Percentiles rank a stretch among this genome's conserved stretches.
phyloP scores from a whole-genome alignment of 2,888 invertebrate species.

The Serrognathus titanus region DNA sequence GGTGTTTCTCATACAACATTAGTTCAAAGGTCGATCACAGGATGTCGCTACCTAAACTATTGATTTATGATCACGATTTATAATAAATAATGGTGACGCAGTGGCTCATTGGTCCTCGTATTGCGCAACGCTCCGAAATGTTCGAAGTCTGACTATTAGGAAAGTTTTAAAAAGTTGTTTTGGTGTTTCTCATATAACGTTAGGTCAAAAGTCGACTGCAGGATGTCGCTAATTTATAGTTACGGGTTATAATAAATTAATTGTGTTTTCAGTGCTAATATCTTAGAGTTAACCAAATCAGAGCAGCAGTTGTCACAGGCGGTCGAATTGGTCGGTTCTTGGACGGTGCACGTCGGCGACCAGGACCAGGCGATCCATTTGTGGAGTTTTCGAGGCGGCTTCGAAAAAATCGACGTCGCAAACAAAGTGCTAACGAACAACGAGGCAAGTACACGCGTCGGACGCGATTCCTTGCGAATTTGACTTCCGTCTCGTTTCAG shows the following conservation, averaged over 20 bases:
- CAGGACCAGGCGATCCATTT: constrained; percentile 96
- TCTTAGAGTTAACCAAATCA: constrained; percentile 72
- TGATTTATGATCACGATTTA: too few relatives aligned
- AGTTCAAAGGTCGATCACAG: too few relatives aligned
- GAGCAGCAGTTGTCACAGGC: constrained; percentile 63
- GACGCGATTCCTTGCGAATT: too few relatives aligned
- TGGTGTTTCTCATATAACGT: too few relatives aligned
- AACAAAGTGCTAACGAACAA: constrained; percentile 67
- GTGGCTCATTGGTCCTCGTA: too few relatives aligned
- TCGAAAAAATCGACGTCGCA: constrained; percentile 78
- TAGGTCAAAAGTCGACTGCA: too few relatives aligned
- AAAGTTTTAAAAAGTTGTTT: too few relatives aligned
- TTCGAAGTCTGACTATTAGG: too few relatives aligned
- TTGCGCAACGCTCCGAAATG: too few relatives aligned
- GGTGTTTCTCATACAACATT: too few relatives aligned
- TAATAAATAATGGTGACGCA: too few relatives aligned
- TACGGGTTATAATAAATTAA: constrained; percentile 9
- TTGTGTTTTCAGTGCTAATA: constrained; percentile 62
- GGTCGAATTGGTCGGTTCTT: constrained; percentile 89
- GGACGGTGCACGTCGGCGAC: constrained; percentile 94
- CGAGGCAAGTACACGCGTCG: constrained; percentile 51
- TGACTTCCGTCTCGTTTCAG: constrained; percentile 20
- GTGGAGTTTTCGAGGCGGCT: constrained; percentile 94
- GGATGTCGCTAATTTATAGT: background rate
- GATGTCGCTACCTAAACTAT: too few relatives aligned